Conservation (phyloP, 2,888 invertebrate species). For the Caenorhabditis virilis region DNA sequence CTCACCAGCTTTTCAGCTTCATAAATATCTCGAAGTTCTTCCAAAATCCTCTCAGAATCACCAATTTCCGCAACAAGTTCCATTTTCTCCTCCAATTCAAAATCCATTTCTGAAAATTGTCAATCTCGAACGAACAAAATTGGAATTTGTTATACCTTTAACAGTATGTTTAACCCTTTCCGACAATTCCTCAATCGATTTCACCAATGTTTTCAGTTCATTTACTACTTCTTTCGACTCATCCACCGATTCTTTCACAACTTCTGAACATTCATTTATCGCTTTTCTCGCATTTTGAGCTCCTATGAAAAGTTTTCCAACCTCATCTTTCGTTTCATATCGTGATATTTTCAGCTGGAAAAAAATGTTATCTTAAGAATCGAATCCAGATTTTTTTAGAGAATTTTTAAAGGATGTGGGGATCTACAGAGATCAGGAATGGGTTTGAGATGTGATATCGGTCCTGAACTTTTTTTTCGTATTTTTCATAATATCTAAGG, state of each 20-base stretch:
- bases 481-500: too few species aligned
- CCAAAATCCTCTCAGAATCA: constrained; percentile 11
- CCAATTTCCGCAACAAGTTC: constrained; percentile 10
- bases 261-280: constrained; percentile 13
- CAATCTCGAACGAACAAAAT: neutral
- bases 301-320: constrained; percentile 6
- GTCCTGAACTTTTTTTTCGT: too few species aligned
- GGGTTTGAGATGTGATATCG: too few species aligned
- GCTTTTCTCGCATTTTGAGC: constrained; percentile 13
- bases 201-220: constrained; percentile 13
- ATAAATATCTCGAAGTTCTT: constrained; percentile 14
- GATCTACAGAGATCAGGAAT: too few species aligned
- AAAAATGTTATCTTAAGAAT: too few species aligned
- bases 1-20: constrained; percentile 29
- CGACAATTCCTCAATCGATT: constrained; percentile 6
- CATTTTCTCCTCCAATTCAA: constrained; percentile 24
- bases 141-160: constrained; percentile 3
- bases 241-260: constrained; percentile 11
- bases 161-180: constrained; percentile 17
- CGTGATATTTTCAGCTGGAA: too few species aligned
- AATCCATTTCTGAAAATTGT: constrained; percentile 20
- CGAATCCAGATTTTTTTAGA: too few species aligned
- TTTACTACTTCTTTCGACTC: constrained; percentile 28
- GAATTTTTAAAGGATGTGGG: too few species aligned
- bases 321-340: neutral